Evolutionary conservation across 1,140 invertebrate genomes (phyloP), one percentile per base, ranked within the genome.

Genomic region (Coelopa frigida): DNA sequence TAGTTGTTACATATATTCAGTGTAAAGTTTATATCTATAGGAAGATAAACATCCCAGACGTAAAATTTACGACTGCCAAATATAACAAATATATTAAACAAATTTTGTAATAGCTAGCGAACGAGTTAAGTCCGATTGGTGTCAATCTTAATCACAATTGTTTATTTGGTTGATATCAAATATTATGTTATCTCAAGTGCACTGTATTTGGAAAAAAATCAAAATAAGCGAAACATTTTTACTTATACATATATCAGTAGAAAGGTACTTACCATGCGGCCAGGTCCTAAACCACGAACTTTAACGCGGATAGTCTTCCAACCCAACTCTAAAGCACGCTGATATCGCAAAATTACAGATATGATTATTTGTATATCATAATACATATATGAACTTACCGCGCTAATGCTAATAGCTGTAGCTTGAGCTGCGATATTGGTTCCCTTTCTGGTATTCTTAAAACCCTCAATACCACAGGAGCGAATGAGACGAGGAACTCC

Each of bases 371-470:
- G n/a, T n/a, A n/a, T n/a, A n/a, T 8, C 7, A 21, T 5, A 22
- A 41, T 8, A 42, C n/a, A n/a, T n/a, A n/a, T n/a, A n/a, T n/a
- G n/a, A n/a, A 57, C 56, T 57, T 50, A 68, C 64, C 5, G 49
- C 41, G 43, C 64, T 56, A 26, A 68, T 63, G 26, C 75, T 81
- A 26, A 93, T 79, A 15, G 87, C 93, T 41, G 92, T 89, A 26
- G 92, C 86, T 73, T 98, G 94, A 12, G 91, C 94, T 35, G 94
- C 94, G 58, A 97, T 84, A 68, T 94, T 96, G 7, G 94, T 97
- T 48, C 92, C 93, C 73, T 97, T 97, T 53, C 83, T 83, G 4
- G 90, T 83, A 72, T 95, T 90, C 70, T 94, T 95, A 61, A 93
- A 98, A 20, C 94, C 94, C 72, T 97, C 93, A 48, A 85, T 78